Evolutionary conservation across 2,113 vertebrate species (phyloP), one percentile per base, ranked within the genome.

Genomic region (Tetraodon nigroviridis): DNA sequence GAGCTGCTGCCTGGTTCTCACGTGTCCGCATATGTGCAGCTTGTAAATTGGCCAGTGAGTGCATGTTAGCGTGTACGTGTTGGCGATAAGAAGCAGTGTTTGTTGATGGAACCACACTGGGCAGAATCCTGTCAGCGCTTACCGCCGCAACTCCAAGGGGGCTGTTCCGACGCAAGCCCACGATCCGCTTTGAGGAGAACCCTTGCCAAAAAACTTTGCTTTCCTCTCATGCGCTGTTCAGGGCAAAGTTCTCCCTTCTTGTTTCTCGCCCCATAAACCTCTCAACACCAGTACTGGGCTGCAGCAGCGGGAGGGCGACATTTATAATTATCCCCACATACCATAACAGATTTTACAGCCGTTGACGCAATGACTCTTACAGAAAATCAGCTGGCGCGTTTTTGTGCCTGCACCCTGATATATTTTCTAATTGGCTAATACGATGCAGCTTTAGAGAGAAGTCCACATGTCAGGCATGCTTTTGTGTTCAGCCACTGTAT

Each of bases 241-340:
- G 75, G 67, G 76, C 77, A 73, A 75, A 57, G 69, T 73, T 78
- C 81, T 80, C 74, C 78, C 60, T 82, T 74, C 78, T 85, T 64
- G 70, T 77, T 67, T 81, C 73, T 81, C 76, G 77, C 78, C 78
- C 84, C 75, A 85, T 88, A 89, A 89, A 90, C 65, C 83, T 86
- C 71, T 90, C 88, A 88, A 83, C 89, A 80, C 82, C 80, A 67
- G 70, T 24, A 83, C 76, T 68, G 80, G 64, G 65, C 80, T 77
- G 76, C 76, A 77, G 73, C 49, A 48, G 80, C 55, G 67, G 81
- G 72, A 85, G 85, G 71, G 70, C 75, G 75, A 83, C 66, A 48
- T 88, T 90, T 81, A 79, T 87, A 84, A 89, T 87, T 79, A 86
- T 75, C 68, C 49, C 64, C 19, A 56, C 24, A 24, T 68, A 73